Conservation (phyloP, 2,888 invertebrate species). For the Cheilosia impressa region DNA sequence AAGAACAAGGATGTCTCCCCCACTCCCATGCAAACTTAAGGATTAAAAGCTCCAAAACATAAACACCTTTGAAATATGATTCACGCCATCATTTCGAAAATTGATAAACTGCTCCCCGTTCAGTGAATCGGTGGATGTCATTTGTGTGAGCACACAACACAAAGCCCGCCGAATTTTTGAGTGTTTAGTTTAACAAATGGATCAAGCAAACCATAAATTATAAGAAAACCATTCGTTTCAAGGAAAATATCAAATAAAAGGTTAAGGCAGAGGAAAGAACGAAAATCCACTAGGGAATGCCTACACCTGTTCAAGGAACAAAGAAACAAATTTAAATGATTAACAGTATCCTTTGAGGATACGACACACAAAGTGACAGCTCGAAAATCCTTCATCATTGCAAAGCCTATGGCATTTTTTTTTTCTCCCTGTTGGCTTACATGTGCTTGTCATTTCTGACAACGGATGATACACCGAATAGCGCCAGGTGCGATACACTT, state of each 20-base stretch:
- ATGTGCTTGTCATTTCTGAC: slow-evolving; percentile 18
- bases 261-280: not conserved
- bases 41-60: too few relatives aligned
- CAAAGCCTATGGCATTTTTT: not conserved
- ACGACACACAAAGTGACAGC: slow-evolving; percentile 7
- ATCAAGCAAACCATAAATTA: not conserved
- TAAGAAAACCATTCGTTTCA: not conserved
- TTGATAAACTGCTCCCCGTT: too few relatives aligned
- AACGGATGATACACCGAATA: not conserved
- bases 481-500: not conserved
- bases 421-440: not conserved
- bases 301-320: slow-evolving; percentile 28
- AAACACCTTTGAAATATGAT: too few relatives aligned
- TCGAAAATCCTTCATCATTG: slow-evolving; percentile 4
- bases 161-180: not conserved
- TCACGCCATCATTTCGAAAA: too few relatives aligned
- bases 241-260: not conserved
- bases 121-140: too few relatives aligned
- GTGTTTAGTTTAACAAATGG: not conserved
- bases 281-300: slow-evolving; percentile 31
- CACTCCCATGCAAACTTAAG: too few relatives aligned
- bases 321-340: slow-evolving; percentile 30
- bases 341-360: slow-evolving; percentile 38
- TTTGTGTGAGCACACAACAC: not conserved
- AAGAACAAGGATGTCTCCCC: too few relatives aligned